Percentiles rank a stretch among this genome's conserved stretches.
phyloP scores from a whole-genome alignment of 2,888 invertebrate genomes.

The Lamproptera curius region DNA sequence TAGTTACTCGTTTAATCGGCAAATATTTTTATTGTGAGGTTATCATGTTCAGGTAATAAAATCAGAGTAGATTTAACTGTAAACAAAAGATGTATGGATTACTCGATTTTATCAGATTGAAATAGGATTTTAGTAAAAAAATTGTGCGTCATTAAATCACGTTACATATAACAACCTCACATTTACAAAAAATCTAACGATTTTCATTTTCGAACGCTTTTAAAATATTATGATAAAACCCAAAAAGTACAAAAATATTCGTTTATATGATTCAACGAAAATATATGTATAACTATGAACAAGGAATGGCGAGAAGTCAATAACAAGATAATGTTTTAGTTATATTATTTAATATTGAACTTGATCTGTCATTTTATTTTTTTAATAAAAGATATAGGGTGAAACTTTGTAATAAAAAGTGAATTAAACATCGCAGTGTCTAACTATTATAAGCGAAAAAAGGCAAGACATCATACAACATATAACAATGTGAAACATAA shows the following conservation, averaged over 20 bases:
- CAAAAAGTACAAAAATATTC: slow-evolving; percentile 34
- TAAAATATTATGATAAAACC: slow-evolving; percentile 26
- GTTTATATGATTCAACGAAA: slow-evolving; percentile 34
- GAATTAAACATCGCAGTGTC: not conserved
- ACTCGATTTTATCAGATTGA: not conserved
- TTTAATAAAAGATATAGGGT: too few species aligned
- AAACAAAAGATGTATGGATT: too few species aligned
- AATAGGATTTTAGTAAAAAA: not conserved
- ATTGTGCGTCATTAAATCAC: slow-evolving; percentile 7
- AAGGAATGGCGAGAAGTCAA: slow-evolving; percentile 55
- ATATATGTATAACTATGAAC: slow-evolving; percentile 41
- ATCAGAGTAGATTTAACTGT: too few species aligned
- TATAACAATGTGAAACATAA: not conserved
- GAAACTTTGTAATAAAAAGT: too few species aligned
- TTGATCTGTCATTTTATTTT: slow-evolving; percentile 15
- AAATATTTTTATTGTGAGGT: slow-evolving; percentile 3
- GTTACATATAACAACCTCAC: slow-evolving; percentile 10
- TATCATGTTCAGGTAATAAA: slow-evolving; percentile 9
- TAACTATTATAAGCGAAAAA: too few species aligned
- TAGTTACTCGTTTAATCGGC: slow-evolving; percentile 1
- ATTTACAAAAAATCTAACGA: slow-evolving; percentile 11
- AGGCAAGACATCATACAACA: not conserved
- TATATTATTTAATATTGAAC: slow-evolving; percentile 22
- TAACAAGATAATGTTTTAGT: slow-evolving; percentile 32
- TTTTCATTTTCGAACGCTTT: slow-evolving; percentile 7